A percentile compares a stretch with the other conserved stretches of the same genome.
phyloP scores from a whole-genome alignment of 2,888 invertebrate species.

The Pyrrhosoma nymphula region DNA sequence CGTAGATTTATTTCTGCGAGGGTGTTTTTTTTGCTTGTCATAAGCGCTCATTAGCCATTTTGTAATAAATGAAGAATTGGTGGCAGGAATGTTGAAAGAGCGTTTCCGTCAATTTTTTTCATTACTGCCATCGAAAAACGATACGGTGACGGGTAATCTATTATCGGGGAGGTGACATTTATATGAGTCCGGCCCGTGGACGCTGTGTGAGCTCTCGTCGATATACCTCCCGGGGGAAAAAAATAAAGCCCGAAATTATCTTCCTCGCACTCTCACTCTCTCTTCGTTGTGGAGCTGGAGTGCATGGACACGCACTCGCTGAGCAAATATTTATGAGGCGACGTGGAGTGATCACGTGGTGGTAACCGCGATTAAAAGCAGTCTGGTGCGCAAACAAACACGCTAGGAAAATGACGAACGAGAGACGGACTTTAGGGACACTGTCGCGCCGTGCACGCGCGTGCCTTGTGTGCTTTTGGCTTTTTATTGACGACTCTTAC shows the following conservation, averaged over 20 bases:
- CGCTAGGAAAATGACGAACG: background rate
- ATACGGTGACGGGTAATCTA: slow-evolving; percentile 6
- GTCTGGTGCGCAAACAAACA: background rate
- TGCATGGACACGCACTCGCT: background rate
- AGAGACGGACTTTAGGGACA: background rate
- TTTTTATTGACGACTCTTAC: background rate
- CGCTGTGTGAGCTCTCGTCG: background rate
- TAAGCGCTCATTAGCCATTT: background rate
- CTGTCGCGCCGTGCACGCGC: background rate
- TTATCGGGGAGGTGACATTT: background rate
- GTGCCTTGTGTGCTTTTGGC: background rate
- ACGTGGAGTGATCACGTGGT: background rate
- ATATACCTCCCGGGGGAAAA: background rate
- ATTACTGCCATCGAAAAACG: background rate
- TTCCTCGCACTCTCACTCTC: background rate
- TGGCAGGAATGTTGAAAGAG: background rate
- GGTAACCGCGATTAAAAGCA: background rate
- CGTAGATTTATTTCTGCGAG: background rate
- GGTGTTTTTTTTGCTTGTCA: background rate
- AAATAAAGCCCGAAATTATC: background rate
- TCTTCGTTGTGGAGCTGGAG: background rate
- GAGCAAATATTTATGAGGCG: slow-evolving; percentile 13
- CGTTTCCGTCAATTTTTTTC: background rate
- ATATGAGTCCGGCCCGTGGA: background rate
- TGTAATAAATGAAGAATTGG: background rate